Percentiles rank a stretch among this genome's conserved stretches.
These are phyloP conservation scores for Acyrthosiphon pisum DNA, from an alignment of 1,140 invertebrate species.

Conservation along the genomic window DNA sequence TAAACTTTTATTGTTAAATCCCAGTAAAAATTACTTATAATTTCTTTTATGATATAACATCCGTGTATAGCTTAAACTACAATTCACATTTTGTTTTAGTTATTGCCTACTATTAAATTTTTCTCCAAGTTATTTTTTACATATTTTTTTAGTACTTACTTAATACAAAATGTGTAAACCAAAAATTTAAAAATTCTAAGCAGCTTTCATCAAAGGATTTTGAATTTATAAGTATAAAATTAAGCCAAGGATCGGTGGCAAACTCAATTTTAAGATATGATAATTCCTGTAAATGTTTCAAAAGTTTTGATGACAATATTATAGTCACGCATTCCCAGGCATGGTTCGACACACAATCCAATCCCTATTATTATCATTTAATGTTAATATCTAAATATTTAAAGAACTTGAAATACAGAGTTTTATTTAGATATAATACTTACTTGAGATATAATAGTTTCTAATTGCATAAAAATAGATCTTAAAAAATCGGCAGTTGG, in stretches of 20 bases:
- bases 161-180: conserved; percentile 18
- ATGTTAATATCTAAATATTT: neutral
- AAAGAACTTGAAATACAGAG: neutral
- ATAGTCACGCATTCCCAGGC: conserved; percentile 41
- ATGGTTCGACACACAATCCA: neutral
- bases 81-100: neutral
- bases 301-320: conserved; percentile 36
- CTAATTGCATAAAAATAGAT: conserved; percentile 37
- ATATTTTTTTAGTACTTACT: conserved; percentile 30
- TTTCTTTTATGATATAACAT: no score
- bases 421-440: neutral
- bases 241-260: conserved; percentile 36
- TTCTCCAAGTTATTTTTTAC: neutral
- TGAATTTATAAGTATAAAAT: conserved; percentile 1
- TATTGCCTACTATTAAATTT: neutral
- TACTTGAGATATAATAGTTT: conserved; percentile 47
- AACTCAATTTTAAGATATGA: conserved; percentile 15
- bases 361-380: conserved; percentile 1
- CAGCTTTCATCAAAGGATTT: conserved; percentile 23
- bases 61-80: no score
- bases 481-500: conserved; percentile 21
- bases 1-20: no score
- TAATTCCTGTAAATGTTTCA: neutral
- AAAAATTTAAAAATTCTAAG: conserved; percentile 48
- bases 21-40: no score